These are phyloP conservation scores for Parapristionchus giblindavisi DNA, from an alignment of 2,888 invertebrate species.

Conservation along the genomic window DNA sequence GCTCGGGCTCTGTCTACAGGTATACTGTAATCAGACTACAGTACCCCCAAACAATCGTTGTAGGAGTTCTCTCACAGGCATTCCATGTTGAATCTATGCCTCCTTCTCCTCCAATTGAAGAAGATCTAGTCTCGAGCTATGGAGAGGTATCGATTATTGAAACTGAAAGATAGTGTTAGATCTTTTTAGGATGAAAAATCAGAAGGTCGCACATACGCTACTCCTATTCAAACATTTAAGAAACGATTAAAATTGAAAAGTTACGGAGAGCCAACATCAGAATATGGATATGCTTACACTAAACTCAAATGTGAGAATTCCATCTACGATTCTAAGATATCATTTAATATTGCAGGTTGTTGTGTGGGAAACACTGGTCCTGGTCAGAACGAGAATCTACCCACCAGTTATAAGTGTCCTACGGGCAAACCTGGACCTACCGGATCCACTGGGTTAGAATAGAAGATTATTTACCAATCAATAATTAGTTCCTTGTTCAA, in stretches of 20 bases:
- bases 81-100: too few relatives aligned
- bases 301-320: slow-evolving; percentile 18
- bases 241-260: slow-evolving; percentile 13
- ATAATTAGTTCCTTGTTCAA: not conserved
- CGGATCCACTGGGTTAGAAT: not conserved
- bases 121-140: not conserved
- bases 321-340: too few relatives aligned
- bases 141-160: not conserved
- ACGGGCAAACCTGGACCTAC: slow-evolving; percentile 2
- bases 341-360: too few relatives aligned
- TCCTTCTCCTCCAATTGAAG: slow-evolving; percentile 21
- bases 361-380: slow-evolving; percentile 20
- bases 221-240: slow-evolving; percentile 13
- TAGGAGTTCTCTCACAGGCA: too few relatives aligned
- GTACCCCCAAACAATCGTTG: not conserved
- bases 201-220: too few relatives aligned
- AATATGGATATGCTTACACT: slow-evolving; percentile 30
- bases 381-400: slow-evolving; percentile 21
- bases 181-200: too few relatives aligned
- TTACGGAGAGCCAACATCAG: slow-evolving; percentile 5
- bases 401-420: slow-evolving; percentile 16
- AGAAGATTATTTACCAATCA: not conserved
- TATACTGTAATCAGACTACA: not conserved
- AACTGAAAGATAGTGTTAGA: not conserved
- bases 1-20: slow-evolving; percentile 18